Base-by-base conservation (phyloP, 2,113 vertebrate species). In the Acrocephalus arundinaceus region DNA sequence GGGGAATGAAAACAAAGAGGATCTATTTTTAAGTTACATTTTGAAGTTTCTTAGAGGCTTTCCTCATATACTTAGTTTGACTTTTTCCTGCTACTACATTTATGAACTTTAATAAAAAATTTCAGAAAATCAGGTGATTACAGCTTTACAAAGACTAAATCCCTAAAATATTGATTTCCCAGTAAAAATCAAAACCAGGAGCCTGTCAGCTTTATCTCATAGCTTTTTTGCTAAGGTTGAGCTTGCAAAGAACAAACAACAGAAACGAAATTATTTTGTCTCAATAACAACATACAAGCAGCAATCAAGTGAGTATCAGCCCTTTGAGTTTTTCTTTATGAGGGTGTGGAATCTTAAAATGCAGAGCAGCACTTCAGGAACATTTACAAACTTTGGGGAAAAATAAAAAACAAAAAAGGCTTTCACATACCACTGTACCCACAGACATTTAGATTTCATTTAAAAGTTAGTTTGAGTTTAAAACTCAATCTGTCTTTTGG, bases 401-500 rank as follows among this genome's bases (percentile, higher is more conserved):
- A 5, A n/a, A 4, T 23, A 52, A 25, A 45, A 58, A 45, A 41
- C 33, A 3, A 9, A 41, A 63, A 31, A 61, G 6, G 3, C 3
- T n/a, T 54, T 5, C 6, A 35, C 2, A 0, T 16, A 23, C 5
- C 23, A 66, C 21, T 33, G 4, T 1, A 55, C 3, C 21, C 23
- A 46, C 8, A 55, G 35, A 70, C 2, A 49, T 68, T 31, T 43
- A 74, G 22, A 55, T 35, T 90, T 72, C 13, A 81, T 41, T 65
- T 59, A 30, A 21, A 77, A 86, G 18, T 43, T 43, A 28, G 8
- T 17, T 16, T 22, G n/a, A 70, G 35, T 35, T 35, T 35, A 35
- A 35, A 35, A 52, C 66, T 70, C 76, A 72, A 23, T 43, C 35
- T 55, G 12, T 58, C 37, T 74, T 90, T 66, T 9, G 23, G 37